Evolutionary conservation across 2,888 invertebrate species (phyloP), one percentile per base, ranked within the genome.

Genomic region (Eupeodes latifasciatus): DNA sequence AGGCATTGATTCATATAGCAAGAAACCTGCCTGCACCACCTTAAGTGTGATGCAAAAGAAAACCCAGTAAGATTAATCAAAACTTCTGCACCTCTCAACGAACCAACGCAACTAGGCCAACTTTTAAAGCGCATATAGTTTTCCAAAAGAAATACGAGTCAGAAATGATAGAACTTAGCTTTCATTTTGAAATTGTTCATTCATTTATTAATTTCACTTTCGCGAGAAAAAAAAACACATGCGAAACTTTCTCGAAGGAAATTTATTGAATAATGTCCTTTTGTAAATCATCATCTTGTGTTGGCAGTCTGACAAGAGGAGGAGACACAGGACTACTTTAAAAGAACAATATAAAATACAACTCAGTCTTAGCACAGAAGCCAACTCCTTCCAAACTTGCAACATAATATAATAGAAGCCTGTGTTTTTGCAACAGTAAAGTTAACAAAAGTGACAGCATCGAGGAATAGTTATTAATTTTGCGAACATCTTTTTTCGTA

Each of bases 161-260:
- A 36, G 2, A 40, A 40, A 2, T 16, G 40, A 6, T 9, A 40
- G 64, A 7, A 49, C 62, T 57, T 55, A 49, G n/a, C 11, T 59
- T 77, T 67, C 79, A 67, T 74, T 80, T 84, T 11, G 16, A 69
- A 62, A 69, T 75, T 75, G 57, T 57, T 71, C 71, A 74, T 84
- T 75, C 64, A 80, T 71, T 84, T 80, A 75, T 80, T 80, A 75
- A 84, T 80, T 80, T 75, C 49, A 64, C 69, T 80, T 84, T 57
- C 27, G 27, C 27, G 27, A 27, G n/a, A 27, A 27, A 27, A 27
- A 59, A 19, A 78, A 78, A 78, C 66, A 82, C 51, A 76, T 69
- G 82, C 67, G 11, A 66, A 67, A 79, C 53, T 78, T 74, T 72
- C 64, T 44, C 62, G 44, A n/a, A 40, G n/a, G 12, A 51, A 61